These are phyloP conservation scores for Philereme vetulata DNA, from an alignment of 2,888 invertebrate genomes.

Conservation along the genomic window DNA sequence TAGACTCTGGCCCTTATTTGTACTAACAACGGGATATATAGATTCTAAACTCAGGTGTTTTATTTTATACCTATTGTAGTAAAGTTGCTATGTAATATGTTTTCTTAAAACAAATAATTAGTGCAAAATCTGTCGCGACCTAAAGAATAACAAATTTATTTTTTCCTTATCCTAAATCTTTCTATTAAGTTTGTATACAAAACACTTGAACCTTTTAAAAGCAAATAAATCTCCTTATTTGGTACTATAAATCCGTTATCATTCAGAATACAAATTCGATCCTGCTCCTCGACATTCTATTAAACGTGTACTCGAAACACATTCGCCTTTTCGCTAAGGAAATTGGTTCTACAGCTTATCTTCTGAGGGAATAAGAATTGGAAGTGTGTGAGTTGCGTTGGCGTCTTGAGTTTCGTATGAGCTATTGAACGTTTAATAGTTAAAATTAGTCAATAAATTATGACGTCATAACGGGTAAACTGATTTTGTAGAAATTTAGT, in stretches of 20 bases:
- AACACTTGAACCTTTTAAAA: constrained; percentile 13
- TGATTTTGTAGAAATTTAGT: no score
- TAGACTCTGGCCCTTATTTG: no score
- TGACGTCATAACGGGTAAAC: no score
- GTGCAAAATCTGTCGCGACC: not conserved
- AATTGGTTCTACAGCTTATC: constrained; percentile 40
- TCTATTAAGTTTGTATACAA: constrained; percentile 3
- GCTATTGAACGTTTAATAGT: not conserved
- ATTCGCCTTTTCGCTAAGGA: constrained; percentile 35
- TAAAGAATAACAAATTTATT: not conserved
- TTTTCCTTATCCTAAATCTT: not conserved
- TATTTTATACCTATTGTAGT: no score
- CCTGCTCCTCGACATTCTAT: constrained; percentile 33
- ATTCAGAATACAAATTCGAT: constrained; percentile 33
- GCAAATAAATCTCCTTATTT: constrained; percentile 22
- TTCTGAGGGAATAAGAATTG: constrained; percentile 24
- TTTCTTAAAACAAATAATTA: no score
- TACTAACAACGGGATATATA: no score
- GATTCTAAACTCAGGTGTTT: no score
- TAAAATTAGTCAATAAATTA: not conserved
- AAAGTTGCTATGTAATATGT: no score
- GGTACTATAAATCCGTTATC: constrained; percentile 22
- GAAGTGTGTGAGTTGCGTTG: constrained; percentile 2
- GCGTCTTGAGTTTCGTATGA: constrained; percentile 15
- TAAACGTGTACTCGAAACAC: constrained; percentile 35